Base-by-base conservation (phyloP, 2,113 vertebrate genomes). In the Leptosomus discolor region DNA sequence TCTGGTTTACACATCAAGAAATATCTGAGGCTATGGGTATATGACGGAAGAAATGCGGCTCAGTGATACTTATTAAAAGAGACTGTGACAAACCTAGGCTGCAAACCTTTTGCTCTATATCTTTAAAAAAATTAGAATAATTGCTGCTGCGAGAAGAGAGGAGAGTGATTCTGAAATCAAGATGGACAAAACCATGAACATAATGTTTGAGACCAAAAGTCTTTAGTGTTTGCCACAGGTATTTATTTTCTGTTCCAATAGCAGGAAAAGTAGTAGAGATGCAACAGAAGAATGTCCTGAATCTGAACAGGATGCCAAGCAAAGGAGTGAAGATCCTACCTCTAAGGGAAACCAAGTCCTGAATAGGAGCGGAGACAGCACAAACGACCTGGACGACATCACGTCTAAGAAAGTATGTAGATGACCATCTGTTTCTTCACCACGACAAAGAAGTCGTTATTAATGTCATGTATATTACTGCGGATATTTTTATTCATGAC, bases 361-460 rank as follows among this genome's bases (percentile, higher is more conserved):
- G 54, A 56, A 8, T 1, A 64, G 80, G 29, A 94, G 61, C 43
- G 85, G 88, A 27, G 11, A 76, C 48, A 89, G 96, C 67, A 60
- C 64, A n/a, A 85, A 88, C 0, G 82, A 96, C 71, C 95, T 84
- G 45, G 97, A 94, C 46, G 98, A 98, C 74, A 46, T 99, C 89
- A 96, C 92, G 2, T 88, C 98, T 78, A 99, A 98, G 93, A 99
- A 99, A 97, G 99, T 99, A 96, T 56, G 94, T 96, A 56, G 45
- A 46, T 78, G 45, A 5, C 39, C 20, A 8, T 24, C 27, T 19
- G 17, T 21, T 67, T 65, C 51, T 70, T 68, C 74, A 65, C 36
- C 30, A 9, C 3, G 2, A 51, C 76, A 51, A n/a, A 57, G 10
- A 63, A 56, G 37, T 39, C 29, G 1, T 41, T 45, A 18, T 27